Evolutionary conservation across 2,113 vertebrate genomes (phyloP), one percentile per base, ranked within the genome.

Genomic region (Rhinolophus sinicus): DNA sequence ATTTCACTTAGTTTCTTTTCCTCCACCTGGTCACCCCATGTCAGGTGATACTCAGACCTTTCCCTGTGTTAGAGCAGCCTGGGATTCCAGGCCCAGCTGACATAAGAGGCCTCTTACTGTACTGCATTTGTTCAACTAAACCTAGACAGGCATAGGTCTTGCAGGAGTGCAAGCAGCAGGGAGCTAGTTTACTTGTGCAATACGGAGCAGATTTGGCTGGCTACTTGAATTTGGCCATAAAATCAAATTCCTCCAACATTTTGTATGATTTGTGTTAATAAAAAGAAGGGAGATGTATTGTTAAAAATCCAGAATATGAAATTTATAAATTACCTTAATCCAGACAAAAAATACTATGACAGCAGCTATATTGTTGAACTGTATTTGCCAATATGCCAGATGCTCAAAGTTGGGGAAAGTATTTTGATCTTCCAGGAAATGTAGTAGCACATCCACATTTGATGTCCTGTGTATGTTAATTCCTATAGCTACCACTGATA

Each of bases 281-380:
- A 40, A 70, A 83, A 89, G 22, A 78, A 44, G 60, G 4, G 22
- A 69, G 89, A 28, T 21, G 15, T 10, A 67, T 14, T 47, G 56
- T 18, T 44, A 58, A 89, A 91, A 67, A 83, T 62, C 54, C 38
- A 35, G 62, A 72, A 62, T 2, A 18, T 15, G 21, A n/a, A 62
- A n/a, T 56, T 26, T 50, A 75, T 60, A 82, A 65, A 72, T 97
- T 98, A 99, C 99, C 99, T 99, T 99, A 97, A 99, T 98, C 99
- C 99, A 99, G 83, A 99, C 99, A 80, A 99, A 99, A 98, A 99
- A 99, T 40, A 99, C 99, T 7, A 99, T 99, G 60, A 99, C 97
- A 0, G 99, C 99, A 54, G 99, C 98, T 97, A 99, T 96, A 58
- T 99, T 99, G 98, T 99, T 99, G 98, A 99, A 99, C 93, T 99